Percentiles rank a stretch among this genome's conserved stretches.
These are phyloP conservation scores for Procambarus virginalis DNA, from an alignment of 1,140 invertebrate species.

Conservation along the genomic window DNA sequence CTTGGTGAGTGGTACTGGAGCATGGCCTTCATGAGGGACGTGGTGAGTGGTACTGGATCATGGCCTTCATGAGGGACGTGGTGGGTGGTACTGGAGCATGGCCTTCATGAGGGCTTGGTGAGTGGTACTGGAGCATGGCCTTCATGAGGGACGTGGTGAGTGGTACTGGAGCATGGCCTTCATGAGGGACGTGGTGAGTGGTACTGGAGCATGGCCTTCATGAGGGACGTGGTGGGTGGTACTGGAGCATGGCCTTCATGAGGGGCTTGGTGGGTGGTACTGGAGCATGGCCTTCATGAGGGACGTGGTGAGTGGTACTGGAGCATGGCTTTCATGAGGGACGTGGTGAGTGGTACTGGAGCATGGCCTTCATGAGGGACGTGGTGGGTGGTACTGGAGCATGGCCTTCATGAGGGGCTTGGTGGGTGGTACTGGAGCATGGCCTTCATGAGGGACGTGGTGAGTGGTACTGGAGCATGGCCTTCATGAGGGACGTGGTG, in stretches of 20 bases:
- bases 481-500: conserved; percentile 95
- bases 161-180: not conserved
- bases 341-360: not conserved
- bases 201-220: no score
- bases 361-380: no score
- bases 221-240: no score
- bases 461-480: no score
- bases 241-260: no score
- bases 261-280: no score
- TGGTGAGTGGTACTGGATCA: not conserved
- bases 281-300: not conserved
- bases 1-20: not conserved
- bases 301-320: not conserved
- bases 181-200: not conserved
- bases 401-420: no score
- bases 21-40: not conserved
- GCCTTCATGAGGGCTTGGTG: no score
- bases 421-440: not conserved
- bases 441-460: conserved; percentile 92
- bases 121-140: not conserved
- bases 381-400: no score
- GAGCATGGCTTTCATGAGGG: not conserved
- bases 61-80: no score
- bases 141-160: not conserved
- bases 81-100: no score